These are phyloP conservation scores for Ctenodactylus gundi DNA, from an alignment of 2,113 vertebrate species.

Conservation along the genomic window DNA sequence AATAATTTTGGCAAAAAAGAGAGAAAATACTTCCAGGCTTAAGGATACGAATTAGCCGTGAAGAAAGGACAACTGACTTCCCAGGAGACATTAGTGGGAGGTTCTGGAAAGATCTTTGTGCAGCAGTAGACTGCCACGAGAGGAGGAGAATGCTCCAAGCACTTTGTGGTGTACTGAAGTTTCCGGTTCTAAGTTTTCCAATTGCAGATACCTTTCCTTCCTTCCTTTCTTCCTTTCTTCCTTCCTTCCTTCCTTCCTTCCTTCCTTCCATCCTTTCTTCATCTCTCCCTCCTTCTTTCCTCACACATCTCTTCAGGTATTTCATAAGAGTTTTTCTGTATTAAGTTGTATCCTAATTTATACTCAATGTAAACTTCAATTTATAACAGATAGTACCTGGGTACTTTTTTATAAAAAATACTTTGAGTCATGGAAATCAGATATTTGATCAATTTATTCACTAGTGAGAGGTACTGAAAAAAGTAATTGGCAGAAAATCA, in stretches of 20 bases:
- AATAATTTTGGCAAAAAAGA: no score
- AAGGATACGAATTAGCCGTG: background rate
- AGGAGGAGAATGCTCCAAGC: background rate
- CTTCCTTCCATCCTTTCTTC: background rate
- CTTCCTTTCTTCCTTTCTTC: rapidly evolving
- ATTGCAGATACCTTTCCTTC: no score
- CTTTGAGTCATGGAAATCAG: background rate
- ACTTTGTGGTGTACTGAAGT: background rate
- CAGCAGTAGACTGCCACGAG: background rate
- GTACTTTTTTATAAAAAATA: background rate
- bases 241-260: rapidly evolving
- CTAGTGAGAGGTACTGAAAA: background rate
- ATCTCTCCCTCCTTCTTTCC: background rate
- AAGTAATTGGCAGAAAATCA: background rate
- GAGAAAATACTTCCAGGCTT: background rate
- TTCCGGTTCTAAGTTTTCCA: background rate
- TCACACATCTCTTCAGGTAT: background rate
- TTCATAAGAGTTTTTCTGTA: background rate
- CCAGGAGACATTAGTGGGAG: background rate
- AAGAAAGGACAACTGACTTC: background rate
- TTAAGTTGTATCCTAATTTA: background rate
- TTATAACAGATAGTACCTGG: background rate
- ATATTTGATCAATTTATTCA: background rate
- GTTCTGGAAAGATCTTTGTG: background rate
- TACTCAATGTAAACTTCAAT: background rate